These are phyloP conservation scores for Morinoia aosen DNA, from an alignment of 2,888 invertebrate genomes.

Conservation along the genomic window DNA sequence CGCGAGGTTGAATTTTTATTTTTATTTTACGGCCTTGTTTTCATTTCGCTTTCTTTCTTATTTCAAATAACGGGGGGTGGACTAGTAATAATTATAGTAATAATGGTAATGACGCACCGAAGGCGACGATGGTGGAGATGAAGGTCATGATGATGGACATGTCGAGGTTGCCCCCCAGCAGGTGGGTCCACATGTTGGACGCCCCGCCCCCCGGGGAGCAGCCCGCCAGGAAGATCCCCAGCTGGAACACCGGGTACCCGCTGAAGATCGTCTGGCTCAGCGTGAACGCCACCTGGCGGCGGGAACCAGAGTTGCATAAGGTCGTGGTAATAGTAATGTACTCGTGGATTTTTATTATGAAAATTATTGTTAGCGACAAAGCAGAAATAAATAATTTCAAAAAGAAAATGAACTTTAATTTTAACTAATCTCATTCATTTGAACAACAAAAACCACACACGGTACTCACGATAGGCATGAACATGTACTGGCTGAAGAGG, in stretches of 20 bases:
- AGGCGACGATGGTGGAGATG: slow-evolving; percentile 87
- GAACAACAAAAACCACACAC: too few species aligned
- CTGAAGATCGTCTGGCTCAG: slow-evolving; percentile 82
- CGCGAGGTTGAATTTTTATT: too few species aligned
- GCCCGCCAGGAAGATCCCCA: slow-evolving; percentile 91
- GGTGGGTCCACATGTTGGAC: slow-evolving; percentile 94
- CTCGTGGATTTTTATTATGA: background rate
- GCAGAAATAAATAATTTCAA: background rate
- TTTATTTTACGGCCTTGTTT: too few species aligned
- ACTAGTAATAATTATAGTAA: too few species aligned
- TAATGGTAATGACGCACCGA: slow-evolving; percentile 76
- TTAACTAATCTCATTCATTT: too few species aligned
- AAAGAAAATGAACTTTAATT: too few species aligned
- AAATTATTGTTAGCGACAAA: background rate
- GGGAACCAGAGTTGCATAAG: background rate
- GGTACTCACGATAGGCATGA: slow-evolving; percentile 85
- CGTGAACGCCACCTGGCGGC: slow-evolving; percentile 79
- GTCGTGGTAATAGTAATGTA: too few species aligned
- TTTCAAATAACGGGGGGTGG: too few species aligned
- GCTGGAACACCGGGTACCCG: slow-evolving; percentile 79
- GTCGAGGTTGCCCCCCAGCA: slow-evolving; percentile 92
- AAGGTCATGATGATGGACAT: slow-evolving; percentile 96
- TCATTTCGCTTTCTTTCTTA: too few species aligned
- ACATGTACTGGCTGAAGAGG: slow-evolving; percentile 82
- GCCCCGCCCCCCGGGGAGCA: slow-evolving; percentile 95